Base-by-base conservation (phyloP, 2,797 vertebrate genomes). In the Pithecia hirsuta region DNA sequence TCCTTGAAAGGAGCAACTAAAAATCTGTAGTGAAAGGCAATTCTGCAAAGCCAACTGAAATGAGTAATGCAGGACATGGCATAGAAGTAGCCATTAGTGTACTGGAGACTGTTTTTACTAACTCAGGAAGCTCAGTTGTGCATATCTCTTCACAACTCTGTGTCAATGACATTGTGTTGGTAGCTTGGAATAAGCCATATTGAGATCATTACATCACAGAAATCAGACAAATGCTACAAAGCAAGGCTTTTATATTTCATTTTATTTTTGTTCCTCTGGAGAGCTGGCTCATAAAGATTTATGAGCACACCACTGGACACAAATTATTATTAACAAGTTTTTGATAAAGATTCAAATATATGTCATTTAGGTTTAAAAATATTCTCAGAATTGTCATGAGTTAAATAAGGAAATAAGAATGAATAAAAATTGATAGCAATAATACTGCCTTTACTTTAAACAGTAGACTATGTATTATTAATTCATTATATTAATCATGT, bases 271-370 rank as follows among this genome's bases (percentile, higher is more conserved):
- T 46, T 72, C 22, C 48, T 13, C 0, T 55, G 26, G 33, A 91
- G 20, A 94, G 4, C 12, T 22, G 15, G 4, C 41, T 94, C 12
- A 93, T 91, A 76, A 70, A 94, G 75, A 95, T 95, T 89, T 96
- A 20, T 52, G 88, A 95, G 20, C 48, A 95, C 1, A 83, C 26
- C 10, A 55, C 12, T 86, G 72, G 74, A 39, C 50, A 74, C 26
- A 93, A 93, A 83, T 92, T 55, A 48, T 90, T 52, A 84, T 41
- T 44, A 84, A 95, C 36, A 79, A 78, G 3, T 72, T 96, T 94
- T 87, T 96, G 82, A 95, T 75, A 57, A 93, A 79, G 36, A 88
- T 86, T 96, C 22, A 88, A 93, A 74, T 75, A 36, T 59, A 93
- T 88, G 92, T 86, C 80, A n/a, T 64, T 91, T 88, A 85, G 24